These are phyloP conservation scores for Nannoperca australis DNA, from an alignment of 2,797 vertebrate species.

Conservation along the genomic window DNA sequence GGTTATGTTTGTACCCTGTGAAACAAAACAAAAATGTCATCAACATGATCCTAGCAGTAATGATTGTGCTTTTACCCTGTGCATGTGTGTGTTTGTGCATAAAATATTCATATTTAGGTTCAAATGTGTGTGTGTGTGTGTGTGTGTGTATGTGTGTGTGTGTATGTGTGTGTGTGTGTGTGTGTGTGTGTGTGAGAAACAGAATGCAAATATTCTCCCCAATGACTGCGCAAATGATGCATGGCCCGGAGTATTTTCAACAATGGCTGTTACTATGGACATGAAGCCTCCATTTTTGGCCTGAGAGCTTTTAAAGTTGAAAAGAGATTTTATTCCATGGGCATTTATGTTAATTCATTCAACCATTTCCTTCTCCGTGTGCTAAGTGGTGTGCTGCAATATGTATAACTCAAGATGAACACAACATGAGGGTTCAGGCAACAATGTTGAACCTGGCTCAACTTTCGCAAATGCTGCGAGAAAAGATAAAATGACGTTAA, in stretches of 20 bases:
- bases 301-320: slow-evolving; percentile 35
- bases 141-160: slow-evolving; percentile 12
- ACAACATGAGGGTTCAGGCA: neutral
- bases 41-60: slow-evolving; percentile 38
- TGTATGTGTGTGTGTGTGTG: slow-evolving; percentile 15
- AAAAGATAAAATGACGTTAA: neutral
- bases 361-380: slow-evolving; percentile 13
- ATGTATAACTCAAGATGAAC: slow-evolving; percentile 23
- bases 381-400: neutral
- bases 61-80: slow-evolving; percentile 42
- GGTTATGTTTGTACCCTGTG: slow-evolving; percentile 66
- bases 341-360: slow-evolving; percentile 36
- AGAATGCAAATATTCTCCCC: slow-evolving; percentile 37
- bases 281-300: slow-evolving; percentile 28
- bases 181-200: slow-evolving; percentile 6
- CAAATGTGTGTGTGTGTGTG: slow-evolving; percentile 14
- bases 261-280: slow-evolving; percentile 18
- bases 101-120: slow-evolving; percentile 29
- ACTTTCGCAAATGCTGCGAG: neutral
- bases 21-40: slow-evolving; percentile 45
- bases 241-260: slow-evolving; percentile 34
- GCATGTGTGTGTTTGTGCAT: slow-evolving; percentile 32
- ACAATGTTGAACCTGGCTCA: neutral
- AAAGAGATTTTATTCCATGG: slow-evolving; percentile 34
- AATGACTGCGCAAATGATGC: slow-evolving; percentile 40